phyloP scores from a whole-genome alignment of 2,797 vertebrate genomes.

The Lates japonicus region DNA sequence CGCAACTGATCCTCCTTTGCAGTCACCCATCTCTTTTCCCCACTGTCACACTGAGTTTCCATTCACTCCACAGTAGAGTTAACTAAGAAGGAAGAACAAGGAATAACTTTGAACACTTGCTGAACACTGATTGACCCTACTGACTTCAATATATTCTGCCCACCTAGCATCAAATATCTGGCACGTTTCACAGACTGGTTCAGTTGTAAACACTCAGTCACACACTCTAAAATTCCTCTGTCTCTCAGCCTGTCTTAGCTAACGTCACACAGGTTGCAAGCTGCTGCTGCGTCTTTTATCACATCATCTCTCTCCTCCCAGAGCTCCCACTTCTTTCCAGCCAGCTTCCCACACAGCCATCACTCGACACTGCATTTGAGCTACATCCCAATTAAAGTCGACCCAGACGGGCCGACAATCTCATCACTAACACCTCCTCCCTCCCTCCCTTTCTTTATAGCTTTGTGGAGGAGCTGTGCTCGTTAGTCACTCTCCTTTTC shows the following conservation, averaged over 20 bases:
- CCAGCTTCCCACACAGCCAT: conserved; percentile 74
- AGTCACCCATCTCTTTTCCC: neutral
- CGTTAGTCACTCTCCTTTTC: conserved; percentile 64
- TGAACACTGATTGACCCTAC: conserved; percentile 37
- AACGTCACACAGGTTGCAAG: conserved; percentile 44
- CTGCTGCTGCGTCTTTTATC: conserved; percentile 52
- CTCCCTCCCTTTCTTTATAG: conserved; percentile 36
- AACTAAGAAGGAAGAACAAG: neutral
- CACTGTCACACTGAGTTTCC: conserved; percentile 13
- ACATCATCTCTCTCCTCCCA: conserved; percentile 40
- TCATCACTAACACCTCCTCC: conserved; percentile 65
- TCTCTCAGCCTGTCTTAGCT: conserved; percentile 32
- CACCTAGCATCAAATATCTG: conserved; percentile 12
- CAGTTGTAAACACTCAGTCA: neutral
- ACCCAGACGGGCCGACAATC: conserved; percentile 69
- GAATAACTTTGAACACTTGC: conserved; percentile 23
- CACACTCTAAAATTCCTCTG: conserved; percentile 18
- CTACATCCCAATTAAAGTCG: conserved; percentile 76
- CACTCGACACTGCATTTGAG: conserved; percentile 61
- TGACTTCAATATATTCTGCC: conserved; percentile 15
- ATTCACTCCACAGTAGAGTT: conserved; percentile 1
- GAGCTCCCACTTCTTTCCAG: conserved; percentile 38
- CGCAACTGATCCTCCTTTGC: conserved; percentile 12
- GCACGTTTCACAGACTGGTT: neutral
- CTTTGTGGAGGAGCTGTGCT: conserved; percentile 61